phyloP scores from a whole-genome alignment of 2,888 invertebrate species.

The Ceraclea dissimilis region DNA sequence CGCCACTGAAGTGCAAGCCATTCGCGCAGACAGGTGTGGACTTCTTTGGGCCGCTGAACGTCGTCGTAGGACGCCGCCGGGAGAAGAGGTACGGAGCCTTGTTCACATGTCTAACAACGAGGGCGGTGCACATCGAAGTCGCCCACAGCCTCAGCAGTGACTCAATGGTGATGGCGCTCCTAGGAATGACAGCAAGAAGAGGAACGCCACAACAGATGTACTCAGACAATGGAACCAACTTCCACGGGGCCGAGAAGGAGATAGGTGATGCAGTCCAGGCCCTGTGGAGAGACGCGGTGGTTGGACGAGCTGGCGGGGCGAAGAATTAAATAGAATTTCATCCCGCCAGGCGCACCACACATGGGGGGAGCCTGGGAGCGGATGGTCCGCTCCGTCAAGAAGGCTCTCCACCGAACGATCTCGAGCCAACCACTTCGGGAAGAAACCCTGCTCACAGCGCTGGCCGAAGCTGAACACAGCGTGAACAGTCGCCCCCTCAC shows the following conservation, averaged over 20 bases:
- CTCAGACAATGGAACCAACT: constrained; percentile 3
- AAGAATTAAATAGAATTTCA: constrained; percentile 25
- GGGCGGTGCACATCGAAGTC: neutral
- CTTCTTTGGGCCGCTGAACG: neutral
- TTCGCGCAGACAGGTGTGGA: neutral
- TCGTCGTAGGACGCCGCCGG: neutral
- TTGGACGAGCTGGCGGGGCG: neutral
- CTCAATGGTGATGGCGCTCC: neutral
- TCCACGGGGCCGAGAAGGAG: neutral
- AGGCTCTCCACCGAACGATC: constrained; percentile 19
- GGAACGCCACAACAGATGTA: no score
- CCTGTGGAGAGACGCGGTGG: neutral
- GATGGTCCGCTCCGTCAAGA: constrained; percentile 15
- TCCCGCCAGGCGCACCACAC: constrained; percentile 25
- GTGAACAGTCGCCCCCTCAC: neutral
- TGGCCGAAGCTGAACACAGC: neutral
- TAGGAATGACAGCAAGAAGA: neutral
- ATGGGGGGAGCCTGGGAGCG: constrained; percentile 13
- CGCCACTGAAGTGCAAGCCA: neutral
- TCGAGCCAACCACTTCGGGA: constrained; percentile 18
- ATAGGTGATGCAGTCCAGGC: neutral
- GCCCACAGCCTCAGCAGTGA: neutral
- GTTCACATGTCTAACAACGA: neutral
- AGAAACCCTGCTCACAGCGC: constrained; percentile 22
- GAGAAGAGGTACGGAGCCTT: neutral